Percentiles rank a stretch among this genome's conserved stretches.
Conservation (phyloP, 1,140 invertebrate genomes). For the Drosophila nigromelanica region DNA sequence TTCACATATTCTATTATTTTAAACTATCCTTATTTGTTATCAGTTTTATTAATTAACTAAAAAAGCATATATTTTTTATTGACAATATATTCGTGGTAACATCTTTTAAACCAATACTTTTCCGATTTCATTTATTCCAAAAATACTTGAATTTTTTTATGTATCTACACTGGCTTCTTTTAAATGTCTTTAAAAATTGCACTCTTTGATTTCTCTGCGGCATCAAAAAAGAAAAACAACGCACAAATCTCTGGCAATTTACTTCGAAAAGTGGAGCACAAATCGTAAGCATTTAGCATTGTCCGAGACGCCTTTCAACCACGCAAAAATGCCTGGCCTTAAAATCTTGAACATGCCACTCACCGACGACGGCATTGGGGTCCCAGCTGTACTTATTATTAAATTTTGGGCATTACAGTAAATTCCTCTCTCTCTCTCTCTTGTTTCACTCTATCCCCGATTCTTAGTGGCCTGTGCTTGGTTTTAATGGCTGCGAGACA, state of each 20-base stretch:
- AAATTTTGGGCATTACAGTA: slow-evolving; percentile 59
- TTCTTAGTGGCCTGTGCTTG: slow-evolving; percentile 27
- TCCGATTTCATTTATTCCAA: neutral
- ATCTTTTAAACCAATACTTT: no score
- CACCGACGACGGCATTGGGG: slow-evolving; percentile 16
- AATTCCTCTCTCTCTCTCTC: slow-evolving; percentile 5
- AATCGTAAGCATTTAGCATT: slow-evolving; percentile 52
- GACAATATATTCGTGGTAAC: no score
- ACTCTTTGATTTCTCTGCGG: slow-evolving; percentile 36
- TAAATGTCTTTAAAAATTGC: slow-evolving; percentile 7
- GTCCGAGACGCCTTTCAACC: slow-evolving; percentile 40
- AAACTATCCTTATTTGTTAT: no score
- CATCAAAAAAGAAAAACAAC: slow-evolving; percentile 14
- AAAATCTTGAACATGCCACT: slow-evolving; percentile 42
- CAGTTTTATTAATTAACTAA: no score
- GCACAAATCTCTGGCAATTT: slow-evolving; percentile 40
- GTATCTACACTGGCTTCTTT: neutral
- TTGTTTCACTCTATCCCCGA: neutral
- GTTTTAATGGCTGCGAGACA: slow-evolving; percentile 68
- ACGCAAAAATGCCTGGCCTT: slow-evolving; percentile 26
- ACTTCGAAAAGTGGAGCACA: slow-evolving; percentile 44
- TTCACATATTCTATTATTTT: no score
- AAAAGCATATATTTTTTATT: no score
- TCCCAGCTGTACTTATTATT: slow-evolving; percentile 58
- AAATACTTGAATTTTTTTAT: neutral